These are phyloP conservation scores for Allophyes oxyacanthae DNA, from an alignment of 2,888 invertebrate species.

Conservation along the genomic window DNA sequence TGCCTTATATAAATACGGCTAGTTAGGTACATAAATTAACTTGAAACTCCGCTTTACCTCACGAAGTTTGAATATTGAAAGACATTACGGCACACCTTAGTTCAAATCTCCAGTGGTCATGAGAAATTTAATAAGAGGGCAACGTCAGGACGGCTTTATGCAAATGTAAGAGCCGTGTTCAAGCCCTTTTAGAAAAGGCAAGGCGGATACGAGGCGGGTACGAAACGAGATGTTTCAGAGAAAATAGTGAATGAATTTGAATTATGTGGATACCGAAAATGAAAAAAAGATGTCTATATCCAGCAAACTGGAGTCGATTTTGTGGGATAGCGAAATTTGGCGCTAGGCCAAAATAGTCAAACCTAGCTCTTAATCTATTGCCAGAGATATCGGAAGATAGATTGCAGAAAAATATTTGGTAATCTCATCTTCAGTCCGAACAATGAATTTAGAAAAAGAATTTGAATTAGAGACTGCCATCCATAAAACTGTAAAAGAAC, in stretches of 20 bases:
- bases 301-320: constrained; percentile 1
- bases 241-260: neutral
- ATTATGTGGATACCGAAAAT: neutral
- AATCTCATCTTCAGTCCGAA: too few relatives aligned
- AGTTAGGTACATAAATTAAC: constrained; percentile 1
- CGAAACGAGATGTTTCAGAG: constrained; percentile 2
- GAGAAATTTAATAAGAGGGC: constrained; percentile 68
- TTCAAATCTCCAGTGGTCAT: constrained; percentile 58
- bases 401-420: too few relatives aligned
- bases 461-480: too few relatives aligned
- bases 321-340: constrained; percentile 10
- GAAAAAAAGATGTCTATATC: neutral
- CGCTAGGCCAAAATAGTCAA: constrained; percentile 15
- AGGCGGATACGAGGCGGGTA: constrained; percentile 9
- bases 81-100: constrained; percentile 33
- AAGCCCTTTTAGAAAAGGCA: constrained; percentile 16
- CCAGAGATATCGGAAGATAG: too few relatives aligned
- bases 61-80: constrained; percentile 31
- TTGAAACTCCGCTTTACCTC: constrained; percentile 8
- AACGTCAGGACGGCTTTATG: constrained; percentile 59
- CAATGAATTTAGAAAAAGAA: too few relatives aligned
- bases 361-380: constrained; percentile 10
- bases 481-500: too few relatives aligned
- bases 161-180: constrained; percentile 55
- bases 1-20: constrained; percentile 6